A percentile compares a stretch with the other conserved stretches of the same genome.
Evolutionary conservation across 2,888 invertebrate genomes (phyloP).

Genomic region (Andrena flavipes): DNA sequence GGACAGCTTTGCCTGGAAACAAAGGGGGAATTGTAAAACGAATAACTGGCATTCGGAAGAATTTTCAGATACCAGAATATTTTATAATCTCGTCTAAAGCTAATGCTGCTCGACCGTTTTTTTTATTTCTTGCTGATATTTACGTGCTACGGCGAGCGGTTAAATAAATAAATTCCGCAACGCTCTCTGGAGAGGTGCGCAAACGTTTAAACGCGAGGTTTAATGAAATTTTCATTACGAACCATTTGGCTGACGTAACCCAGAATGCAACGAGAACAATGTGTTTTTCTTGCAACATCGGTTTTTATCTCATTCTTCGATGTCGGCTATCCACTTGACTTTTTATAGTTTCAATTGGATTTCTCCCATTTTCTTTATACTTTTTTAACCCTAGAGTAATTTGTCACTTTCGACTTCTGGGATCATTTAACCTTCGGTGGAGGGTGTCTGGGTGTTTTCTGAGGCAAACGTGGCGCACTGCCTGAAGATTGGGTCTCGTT

Average conservation of each 20-base stretch:
- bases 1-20: constrained; percentile 94
- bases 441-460: too few species aligned
- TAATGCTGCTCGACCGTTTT: neutral
- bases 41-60: neutral
- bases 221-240: neutral
- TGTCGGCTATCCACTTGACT: too few species aligned
- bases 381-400: too few species aligned
- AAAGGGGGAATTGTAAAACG: too few species aligned
- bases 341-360: too few species aligned
- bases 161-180: neutral
- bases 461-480: too few species aligned
- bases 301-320: neutral
- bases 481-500: too few species aligned
- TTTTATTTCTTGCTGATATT: neutral
- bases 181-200: neutral
- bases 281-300: neutral
- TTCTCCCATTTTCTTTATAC: too few species aligned
- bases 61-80: neutral
- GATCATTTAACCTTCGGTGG: too few species aligned
- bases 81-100: too few species aligned
- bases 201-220: neutral
- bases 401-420: too few species aligned
- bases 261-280: neutral
- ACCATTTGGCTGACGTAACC: neutral
- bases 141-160: neutral